Conservation (phyloP, 2,797 vertebrate species). For the Momotus momota region DNA sequence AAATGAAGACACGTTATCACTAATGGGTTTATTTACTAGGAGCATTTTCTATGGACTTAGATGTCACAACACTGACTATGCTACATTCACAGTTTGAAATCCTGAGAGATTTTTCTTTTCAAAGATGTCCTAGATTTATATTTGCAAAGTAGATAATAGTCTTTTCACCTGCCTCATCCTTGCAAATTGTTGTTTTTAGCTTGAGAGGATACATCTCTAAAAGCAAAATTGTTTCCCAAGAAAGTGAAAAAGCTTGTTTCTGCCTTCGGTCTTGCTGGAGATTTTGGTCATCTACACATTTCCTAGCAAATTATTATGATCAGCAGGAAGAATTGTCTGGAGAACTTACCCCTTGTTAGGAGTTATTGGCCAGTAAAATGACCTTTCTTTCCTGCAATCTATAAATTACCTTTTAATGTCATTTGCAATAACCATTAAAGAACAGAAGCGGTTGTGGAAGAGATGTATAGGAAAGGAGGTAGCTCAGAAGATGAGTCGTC, state of each 20-base stretch:
- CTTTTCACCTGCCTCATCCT: not conserved
- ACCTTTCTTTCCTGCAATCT: slow-evolving; percentile 22
- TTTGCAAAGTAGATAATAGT: not conserved
- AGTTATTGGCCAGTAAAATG: slow-evolving; percentile 25
- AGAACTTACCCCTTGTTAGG: slow-evolving; percentile 22
- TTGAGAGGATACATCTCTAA: not conserved
- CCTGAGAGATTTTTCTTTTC: not conserved
- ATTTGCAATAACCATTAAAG: slow-evolving; percentile 62
- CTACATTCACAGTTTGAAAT: not conserved
- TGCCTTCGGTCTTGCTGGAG: not conserved
- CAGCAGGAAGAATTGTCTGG: not conserved
- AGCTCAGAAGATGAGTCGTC: not conserved
- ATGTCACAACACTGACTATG: not conserved
- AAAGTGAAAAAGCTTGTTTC: not conserved
- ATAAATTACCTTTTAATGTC: slow-evolving; percentile 61
- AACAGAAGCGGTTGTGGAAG: not conserved
- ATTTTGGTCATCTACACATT: not conserved
- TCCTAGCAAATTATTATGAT: slow-evolving; percentile 20
- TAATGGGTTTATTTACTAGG: not conserved
- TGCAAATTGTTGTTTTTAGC: not conserved
- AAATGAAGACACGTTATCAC: not conserved
- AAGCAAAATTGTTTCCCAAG: not conserved
- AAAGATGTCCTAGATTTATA: not conserved
- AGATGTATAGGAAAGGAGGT: not conserved
- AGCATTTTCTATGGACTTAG: not conserved